Evolutionary conservation across 2,113 vertebrate species (phyloP).

Genomic region (Perognathus longimembris): DNA sequence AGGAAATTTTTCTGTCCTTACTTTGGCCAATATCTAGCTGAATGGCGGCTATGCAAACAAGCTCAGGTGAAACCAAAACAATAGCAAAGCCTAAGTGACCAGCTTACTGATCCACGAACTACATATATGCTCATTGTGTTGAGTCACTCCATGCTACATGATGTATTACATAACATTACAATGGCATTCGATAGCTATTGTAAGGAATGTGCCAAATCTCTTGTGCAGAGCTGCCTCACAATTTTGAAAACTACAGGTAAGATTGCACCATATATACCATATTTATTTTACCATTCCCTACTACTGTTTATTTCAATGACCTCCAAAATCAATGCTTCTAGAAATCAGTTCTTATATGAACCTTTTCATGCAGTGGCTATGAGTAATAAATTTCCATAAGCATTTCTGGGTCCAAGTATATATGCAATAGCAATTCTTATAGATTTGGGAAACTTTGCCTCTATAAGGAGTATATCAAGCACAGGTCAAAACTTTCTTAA

Average conservation of each 20-base stretch:
- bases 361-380: background rate
- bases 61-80: background rate
- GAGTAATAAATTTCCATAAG: background rate
- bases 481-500: no score
- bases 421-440: background rate
- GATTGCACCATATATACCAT: background rate
- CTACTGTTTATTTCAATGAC: background rate
- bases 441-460: background rate
- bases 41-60: background rate
- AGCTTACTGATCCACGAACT: background rate
- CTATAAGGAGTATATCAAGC: background rate
- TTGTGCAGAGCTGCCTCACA: background rate
- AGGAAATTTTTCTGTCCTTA: background rate
- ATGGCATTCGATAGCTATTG: background rate
- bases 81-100: background rate
- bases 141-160: background rate
- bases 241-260: background rate
- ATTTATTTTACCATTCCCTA: slow-evolving; percentile 14
- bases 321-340: background rate
- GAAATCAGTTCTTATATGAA: background rate
- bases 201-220: background rate
- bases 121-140: background rate
- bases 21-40: slow-evolving; percentile 3
- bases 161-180: background rate
- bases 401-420: slow-evolving; percentile 1